phyloP scores from a whole-genome alignment of 2,888 invertebrate genomes.

The Mythimna loreyi region DNA sequence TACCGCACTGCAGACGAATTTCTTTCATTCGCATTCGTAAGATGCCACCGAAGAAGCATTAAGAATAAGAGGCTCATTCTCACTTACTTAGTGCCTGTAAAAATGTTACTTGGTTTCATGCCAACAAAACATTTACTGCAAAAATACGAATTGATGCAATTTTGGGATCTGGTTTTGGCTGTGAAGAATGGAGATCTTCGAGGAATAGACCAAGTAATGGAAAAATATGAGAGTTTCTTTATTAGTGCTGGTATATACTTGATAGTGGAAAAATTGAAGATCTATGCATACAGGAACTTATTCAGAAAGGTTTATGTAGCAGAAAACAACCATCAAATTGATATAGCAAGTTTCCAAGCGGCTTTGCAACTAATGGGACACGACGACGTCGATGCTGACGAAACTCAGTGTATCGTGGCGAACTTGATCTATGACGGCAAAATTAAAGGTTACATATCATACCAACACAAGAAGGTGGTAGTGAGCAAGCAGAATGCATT shows the following conservation, averaged over 20 bases:
- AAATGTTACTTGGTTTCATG: conserved; percentile 99
- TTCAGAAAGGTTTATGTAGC: conserved; percentile 97
- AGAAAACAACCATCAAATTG: conserved; percentile 96
- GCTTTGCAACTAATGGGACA: conserved; percentile 96
- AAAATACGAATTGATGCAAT: conserved; percentile 97
- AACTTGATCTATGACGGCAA: conserved; percentile 99
- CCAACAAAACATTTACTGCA: conserved; percentile 95
- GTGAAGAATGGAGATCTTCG: conserved; percentile 97
- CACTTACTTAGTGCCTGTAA: conserved; percentile 98
- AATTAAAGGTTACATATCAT: conserved; percentile 99
- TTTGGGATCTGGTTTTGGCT: conserved; percentile 96
- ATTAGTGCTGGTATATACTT: conserved; percentile 99
- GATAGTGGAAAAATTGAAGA: conserved; percentile 98
- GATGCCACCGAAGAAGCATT: conserved; percentile 95
- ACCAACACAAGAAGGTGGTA: conserved; percentile 99
- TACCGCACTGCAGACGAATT: conserved; percentile 98
- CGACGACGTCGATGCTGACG: conserved; percentile 97
- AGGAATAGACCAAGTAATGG: conserved; percentile 95
- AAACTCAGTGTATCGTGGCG: conserved; percentile 98
- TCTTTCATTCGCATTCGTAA: conserved; percentile 97
- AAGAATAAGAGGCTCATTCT: conserved; percentile 98
- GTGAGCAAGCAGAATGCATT: conserved; percentile 99
- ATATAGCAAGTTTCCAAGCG: conserved; percentile 95
- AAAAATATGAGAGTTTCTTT: conserved; percentile 97
- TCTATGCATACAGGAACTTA: conserved; percentile 98